Evolutionary conservation across 2,888 invertebrate species (phyloP), one percentile per base, ranked within the genome.

Genomic region (Polyommatus iphigenia): DNA sequence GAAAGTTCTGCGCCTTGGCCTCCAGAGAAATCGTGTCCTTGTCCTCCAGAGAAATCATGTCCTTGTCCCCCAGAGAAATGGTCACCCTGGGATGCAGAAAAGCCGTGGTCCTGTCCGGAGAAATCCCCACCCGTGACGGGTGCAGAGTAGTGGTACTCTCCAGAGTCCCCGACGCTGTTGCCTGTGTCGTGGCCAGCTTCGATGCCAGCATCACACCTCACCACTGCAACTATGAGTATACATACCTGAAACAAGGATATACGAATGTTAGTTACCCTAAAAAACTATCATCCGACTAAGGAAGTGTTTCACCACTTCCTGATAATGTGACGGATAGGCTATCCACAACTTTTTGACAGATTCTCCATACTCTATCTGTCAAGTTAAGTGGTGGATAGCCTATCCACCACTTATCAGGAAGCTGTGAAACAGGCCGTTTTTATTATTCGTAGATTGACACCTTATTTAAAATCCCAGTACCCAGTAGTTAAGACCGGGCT

Each of bases 151-250:
- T 85, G 85, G 71, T 84, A 83, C 0, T 83, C 81, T 15, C 81
- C 81, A 24, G 76, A 76, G 59, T 79, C 81, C 3, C 79, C 81
- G 54, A 80, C 73, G 78, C 86, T 85, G 54, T 86, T 86, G 24
- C 85, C 88, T 79, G 82, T 81, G 36, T 82, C 83, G 76, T 81
- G 79, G 24, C 87, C 83, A 73, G 82, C 81, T 78, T 86, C 88
- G 18, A 82, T 82, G 76, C 92, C 90, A 82, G 93, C 94, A 85
- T 88, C 89, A 89, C 92, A 90, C 80, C 87, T 85, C 85, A 92
- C 93, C 84, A 90, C 90, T 85, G 90, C 92, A 88, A 93, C 85
- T 79, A 84, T 85, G 82, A 94, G 84, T 84, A 93, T 85, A 89
- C 90, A 92, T 80, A 93, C 87, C 94, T 94, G 88, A 0, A 88